Evolutionary conservation across 2,113 vertebrate genomes (phyloP), one percentile per base, ranked within the genome.

Genomic region (Engystomops pustulosus): DNA sequence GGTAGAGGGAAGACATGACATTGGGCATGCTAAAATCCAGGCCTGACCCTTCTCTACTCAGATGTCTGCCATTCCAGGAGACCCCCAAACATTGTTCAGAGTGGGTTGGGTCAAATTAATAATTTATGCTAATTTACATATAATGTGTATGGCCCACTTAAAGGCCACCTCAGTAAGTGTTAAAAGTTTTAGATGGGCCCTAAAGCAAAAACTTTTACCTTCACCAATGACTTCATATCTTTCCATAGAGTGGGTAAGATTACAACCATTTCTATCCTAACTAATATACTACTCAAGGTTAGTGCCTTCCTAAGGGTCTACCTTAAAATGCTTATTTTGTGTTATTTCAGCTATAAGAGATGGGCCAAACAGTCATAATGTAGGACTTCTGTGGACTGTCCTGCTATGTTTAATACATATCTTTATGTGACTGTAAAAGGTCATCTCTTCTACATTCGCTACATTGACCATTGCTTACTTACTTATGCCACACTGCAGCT

Each of bases 341-440:
- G 23, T 47, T 49, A 41, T 49, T 14, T 20, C 44, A 74, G 25
- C 44, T 18, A 49, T 49, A 74, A 49, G 14, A 27, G 44, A 30
- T 47, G 49, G 45, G 70, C 25, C 7, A 4, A 18, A n/a, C 41
- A 72, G 14, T n/a, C 44, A 27, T 3, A 74, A 47, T 18, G 9
- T n/a, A 18, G 49, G 14, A 72, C 6, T 0, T 15, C 58, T 55
- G 20, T 18, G 18, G 30, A 78, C 34, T 25, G 51, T 58, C 58
- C 7, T 20, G n/a, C 41, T 60, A 38, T 41, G 36, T 9, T 38
- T 17, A 10, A 78, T 25, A 41, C 51, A 78, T 58, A 77, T 78
- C 34, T 78, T 74, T 74, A 74, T 30, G 38, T 72, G 69, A 45
- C 69, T 49, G 20, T 38, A 60, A 60, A 77, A 78, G 75, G 51